Evolutionary conservation across 2,113 vertebrate genomes (phyloP), one percentile per base, ranked within the genome.

Genomic region (Prionailurus bengalensis): DNA sequence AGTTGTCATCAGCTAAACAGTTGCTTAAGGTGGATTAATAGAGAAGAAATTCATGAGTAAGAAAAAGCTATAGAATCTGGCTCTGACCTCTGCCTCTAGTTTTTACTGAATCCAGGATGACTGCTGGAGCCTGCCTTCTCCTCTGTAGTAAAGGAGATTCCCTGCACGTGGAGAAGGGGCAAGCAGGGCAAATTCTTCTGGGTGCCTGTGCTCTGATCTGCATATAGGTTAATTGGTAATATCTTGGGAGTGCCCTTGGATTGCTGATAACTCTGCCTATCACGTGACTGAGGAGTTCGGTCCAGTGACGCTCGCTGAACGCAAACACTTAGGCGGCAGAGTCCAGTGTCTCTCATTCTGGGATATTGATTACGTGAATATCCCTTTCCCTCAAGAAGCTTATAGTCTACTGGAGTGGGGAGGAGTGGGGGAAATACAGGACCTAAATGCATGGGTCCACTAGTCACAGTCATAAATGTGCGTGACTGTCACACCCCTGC

Each of bases 401-500:
- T 93, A 4, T 61, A 63, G n/a, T 85, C 39, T 71, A 17, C 53
- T 51, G 15, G 42, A 92, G 8, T 48, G 25, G 19, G 31, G 12
- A 65, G 4, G 15, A 6, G 55, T 39, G 1, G 12, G 13, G 1
- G 36, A 55, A 15, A 63, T 6, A 8, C 51, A 61, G 66, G 7
- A 53, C 15, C 6, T 71, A 81, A 83, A 71, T 29, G 36, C 3
- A 25, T 31, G 48, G n/a, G 15, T n/a, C 42, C 61, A 45, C 58
- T 31, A 76, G 33, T 31, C 70, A 79, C 21, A 42, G 15, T 82
- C 74, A 87, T 33, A 45, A 61, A 25, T 33, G 65, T 17, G 17
- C 17, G 11, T 25, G 7, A 10, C 23, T 21, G 15, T n/a, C 8
- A 0, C 29, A 23, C 25, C 6, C 31, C 7, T 39, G 11, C 21